Evolutionary conservation across 1,140 invertebrate genomes (phyloP).

Genomic region (Copidosoma floridanum): DNA sequence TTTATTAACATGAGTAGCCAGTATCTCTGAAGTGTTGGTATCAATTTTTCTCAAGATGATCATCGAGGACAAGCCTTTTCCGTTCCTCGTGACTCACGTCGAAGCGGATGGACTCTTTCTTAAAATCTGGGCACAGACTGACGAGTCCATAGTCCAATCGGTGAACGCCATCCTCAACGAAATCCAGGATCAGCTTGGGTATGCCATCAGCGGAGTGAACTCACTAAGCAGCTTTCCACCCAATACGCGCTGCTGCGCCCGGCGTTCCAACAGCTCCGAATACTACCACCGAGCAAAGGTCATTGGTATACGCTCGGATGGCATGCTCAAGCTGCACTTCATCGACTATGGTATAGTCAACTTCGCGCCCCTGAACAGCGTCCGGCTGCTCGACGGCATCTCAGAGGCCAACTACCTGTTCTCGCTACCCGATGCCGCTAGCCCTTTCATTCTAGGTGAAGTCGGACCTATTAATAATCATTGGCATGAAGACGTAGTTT

Average conservation of each 20-base stretch:
- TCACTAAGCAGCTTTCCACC: conserved; percentile 40
- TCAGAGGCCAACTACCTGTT: conserved; percentile 52
- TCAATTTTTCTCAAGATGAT: no score
- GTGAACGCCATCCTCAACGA: conserved; percentile 59
- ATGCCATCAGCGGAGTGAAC: no score
- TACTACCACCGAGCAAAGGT: conserved; percentile 67
- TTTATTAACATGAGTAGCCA: no score
- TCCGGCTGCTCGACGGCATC: conserved; percentile 59
- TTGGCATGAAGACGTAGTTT: conserved; percentile 57
- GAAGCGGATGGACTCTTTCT: conserved; percentile 65
- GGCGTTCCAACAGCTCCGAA: conserved; percentile 63
- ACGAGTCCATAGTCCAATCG: conserved; percentile 58
- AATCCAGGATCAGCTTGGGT: conserved; percentile 54
- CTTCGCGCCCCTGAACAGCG: conserved; percentile 56
- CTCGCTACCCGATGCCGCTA: conserved; percentile 57
- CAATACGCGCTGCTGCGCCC: conserved; percentile 62
- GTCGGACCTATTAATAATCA: conserved; percentile 50
- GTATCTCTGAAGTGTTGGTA: no score
- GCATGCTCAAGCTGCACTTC: conserved; percentile 62
- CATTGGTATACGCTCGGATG: conserved; percentile 48
- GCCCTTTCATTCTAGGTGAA: conserved; percentile 60
- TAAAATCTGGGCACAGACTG: conserved; percentile 66
- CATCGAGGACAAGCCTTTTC: conserved; percentile 11
- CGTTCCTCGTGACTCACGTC: conserved; percentile 64
- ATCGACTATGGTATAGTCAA: conserved; percentile 71